Evolutionary conservation across 2,888 invertebrate genomes (phyloP).

Genomic region (Euplagia quadripunctaria): DNA sequence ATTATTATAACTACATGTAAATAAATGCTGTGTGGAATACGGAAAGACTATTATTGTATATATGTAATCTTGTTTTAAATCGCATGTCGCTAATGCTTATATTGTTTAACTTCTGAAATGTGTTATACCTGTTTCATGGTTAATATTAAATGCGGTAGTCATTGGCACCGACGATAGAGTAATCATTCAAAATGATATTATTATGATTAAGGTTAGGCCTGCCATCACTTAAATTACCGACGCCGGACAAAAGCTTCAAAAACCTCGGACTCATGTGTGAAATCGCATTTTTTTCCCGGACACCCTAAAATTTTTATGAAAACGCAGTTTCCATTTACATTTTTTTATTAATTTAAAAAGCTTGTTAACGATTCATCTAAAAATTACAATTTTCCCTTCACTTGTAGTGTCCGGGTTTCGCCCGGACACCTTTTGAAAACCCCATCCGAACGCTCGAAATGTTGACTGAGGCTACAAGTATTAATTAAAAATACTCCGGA

Average conservation of each 20-base stretch:
- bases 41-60: conserved; percentile 22
- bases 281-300: no score
- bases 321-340: no score
- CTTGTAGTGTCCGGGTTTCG: no score
- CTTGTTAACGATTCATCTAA: no score
- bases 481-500: no score
- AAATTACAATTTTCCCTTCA: no score
- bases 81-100: conserved; percentile 10
- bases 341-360: no score
- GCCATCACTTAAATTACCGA: no score
- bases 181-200: background rate
- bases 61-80: conserved; percentile 26
- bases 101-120: background rate
- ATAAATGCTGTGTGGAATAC: conserved; percentile 40
- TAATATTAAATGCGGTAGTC: background rate
- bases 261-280: no score
- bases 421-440: no score
- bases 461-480: background rate
- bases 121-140: background rate
- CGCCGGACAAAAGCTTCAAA: no score
- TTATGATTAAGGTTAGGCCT: background rate
- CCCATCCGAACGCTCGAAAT: background rate
- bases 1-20: conserved; percentile 40
- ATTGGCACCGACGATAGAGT: background rate
- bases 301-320: no score